These are phyloP conservation scores for Columba janthina DNA, from an alignment of 2,113 vertebrate genomes.

Conservation along the genomic window DNA sequence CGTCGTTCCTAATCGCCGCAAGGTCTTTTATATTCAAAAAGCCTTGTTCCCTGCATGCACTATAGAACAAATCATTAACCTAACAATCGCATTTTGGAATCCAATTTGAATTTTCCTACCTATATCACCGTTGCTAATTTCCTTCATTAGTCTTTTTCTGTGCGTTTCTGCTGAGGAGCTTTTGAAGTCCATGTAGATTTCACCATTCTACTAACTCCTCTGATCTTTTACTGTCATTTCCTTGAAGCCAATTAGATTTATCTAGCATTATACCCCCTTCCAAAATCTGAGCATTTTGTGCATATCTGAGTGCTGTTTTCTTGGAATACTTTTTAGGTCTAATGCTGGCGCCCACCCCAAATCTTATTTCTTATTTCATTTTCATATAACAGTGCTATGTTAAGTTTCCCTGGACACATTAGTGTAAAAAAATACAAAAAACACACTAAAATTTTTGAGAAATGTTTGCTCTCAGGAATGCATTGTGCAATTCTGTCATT, in stretches of 20 bases:
- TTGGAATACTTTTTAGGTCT: background rate
- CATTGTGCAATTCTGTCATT: background rate
- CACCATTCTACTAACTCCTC: background rate
- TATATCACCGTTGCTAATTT: background rate
- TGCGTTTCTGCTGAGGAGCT: background rate
- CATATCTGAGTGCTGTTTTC: background rate
- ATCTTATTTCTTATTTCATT: background rate
- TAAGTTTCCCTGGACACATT: rapidly evolving
- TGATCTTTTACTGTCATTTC: slow-evolving; percentile 4
- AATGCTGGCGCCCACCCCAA: background rate
- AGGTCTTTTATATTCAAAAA: background rate
- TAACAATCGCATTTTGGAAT: background rate
- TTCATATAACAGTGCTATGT: background rate
- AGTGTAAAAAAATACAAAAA: background rate
- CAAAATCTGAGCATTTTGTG: background rate
- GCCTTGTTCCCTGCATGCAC: background rate
- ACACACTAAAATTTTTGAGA: background rate
- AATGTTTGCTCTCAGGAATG: background rate
- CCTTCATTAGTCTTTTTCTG: slow-evolving; percentile 19
- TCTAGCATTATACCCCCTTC: background rate
- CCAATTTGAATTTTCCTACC: background rate
- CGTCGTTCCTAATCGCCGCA: too few relatives aligned
- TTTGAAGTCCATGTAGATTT: background rate
- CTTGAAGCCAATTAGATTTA: slow-evolving; percentile 26
- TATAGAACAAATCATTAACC: background rate